Base-by-base conservation (phyloP, 2,797 vertebrate species). In the Emys orbicularis region DNA sequence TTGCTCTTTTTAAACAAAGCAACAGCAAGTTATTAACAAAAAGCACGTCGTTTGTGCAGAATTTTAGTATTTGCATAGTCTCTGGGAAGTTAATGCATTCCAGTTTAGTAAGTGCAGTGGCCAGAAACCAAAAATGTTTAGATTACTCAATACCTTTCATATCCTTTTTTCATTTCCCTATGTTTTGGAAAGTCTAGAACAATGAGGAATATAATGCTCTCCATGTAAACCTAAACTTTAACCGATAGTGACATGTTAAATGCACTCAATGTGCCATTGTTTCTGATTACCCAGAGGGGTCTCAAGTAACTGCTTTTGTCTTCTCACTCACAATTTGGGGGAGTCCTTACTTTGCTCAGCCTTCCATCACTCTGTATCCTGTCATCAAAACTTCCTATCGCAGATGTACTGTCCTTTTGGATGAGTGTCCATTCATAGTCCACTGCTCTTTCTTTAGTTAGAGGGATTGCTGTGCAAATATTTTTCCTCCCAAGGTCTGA, bases 131-230 rank as follows among this genome's bases (percentile, higher is more conserved):
- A 97, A 98, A 97, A 97, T 96, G 94, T 96, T 97, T 96, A 95
- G 96, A 96, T 98, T 98, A 96, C 98, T 98, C 98, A 98, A 97
- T 97, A 81, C 91, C 83, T 98, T 98, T 98, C 98, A 4, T 98
- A 98, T 98, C 98, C 98, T 97, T 97, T 96, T 98, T 98, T 98
- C 98, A 84, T 98, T 98, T 98, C 98, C 97, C 93, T 95, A 34
- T 97, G 96, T 97, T 98, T 97, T 98, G 97, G 97, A 96, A 97
- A 97, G 96, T 90, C 91, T 97, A 96, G 82, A 93, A 93, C 91
- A 76, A 93, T 94, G 95, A 95, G 94, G 96, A 97, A 97, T 97
- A 81, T 94, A 90, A n/a, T 89, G 90, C 89, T 94, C 84, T 96
- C 96, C 94, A 21, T 95, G 95, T 91, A 49, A 90, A 87, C 52